Conservation (phyloP, 2,888 invertebrate species). For the Eristalis pertinax region DNA sequence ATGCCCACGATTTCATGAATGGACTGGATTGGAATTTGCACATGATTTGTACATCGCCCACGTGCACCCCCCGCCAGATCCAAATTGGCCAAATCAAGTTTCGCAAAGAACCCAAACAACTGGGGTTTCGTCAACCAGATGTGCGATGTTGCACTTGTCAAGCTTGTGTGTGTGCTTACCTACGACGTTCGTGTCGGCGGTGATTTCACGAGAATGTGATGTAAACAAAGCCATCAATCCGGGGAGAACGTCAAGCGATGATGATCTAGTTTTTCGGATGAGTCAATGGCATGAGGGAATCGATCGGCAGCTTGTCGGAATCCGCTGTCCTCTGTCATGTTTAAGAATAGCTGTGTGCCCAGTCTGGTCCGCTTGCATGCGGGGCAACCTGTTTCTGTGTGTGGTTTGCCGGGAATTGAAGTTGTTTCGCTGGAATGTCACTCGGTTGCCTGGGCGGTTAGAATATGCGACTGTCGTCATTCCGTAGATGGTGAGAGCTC, state of each 20-base stretch:
- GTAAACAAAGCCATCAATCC: neutral
- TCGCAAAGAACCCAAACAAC: neutral
- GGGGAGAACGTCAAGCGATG: neutral
- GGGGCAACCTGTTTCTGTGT: neutral
- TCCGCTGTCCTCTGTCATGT: neutral
- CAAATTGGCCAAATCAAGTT: neutral
- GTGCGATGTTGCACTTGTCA: neutral
- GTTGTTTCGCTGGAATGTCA: neutral
- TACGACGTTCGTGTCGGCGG: neutral
- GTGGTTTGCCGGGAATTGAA: neutral
- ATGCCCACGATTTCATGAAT: conserved; percentile 16
- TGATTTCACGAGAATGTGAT: neutral
- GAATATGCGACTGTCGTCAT: neutral
- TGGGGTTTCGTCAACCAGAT: neutral
- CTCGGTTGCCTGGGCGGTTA: neutral
- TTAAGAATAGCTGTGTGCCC: neutral
- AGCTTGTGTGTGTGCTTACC: neutral
- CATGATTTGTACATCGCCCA: neutral
- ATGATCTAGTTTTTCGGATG: neutral
- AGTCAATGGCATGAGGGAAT: neutral
- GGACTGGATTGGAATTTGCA: neutral
- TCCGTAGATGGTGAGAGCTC: neutral
- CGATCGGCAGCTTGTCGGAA: neutral
- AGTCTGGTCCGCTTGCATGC: neutral
- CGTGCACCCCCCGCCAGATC: neutral